phyloP scores from a whole-genome alignment of 2,113 vertebrate species.

The Telmatochromis brachygnathus region DNA sequence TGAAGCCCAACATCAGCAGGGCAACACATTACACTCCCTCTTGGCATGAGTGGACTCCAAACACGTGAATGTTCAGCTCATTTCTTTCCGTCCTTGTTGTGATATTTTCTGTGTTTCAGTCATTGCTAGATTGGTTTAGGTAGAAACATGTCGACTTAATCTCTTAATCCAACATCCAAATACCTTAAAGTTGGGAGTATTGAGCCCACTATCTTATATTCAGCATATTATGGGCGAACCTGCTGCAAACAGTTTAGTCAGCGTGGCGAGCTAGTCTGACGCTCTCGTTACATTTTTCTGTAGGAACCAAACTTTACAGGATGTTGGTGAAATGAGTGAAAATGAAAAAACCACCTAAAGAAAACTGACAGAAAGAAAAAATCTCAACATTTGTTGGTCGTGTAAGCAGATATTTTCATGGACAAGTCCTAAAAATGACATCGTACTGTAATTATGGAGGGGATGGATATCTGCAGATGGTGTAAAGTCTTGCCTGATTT shows the following conservation, averaged over 20 bases:
- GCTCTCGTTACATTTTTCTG: background rate
- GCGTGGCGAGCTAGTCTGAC: rapidly evolving
- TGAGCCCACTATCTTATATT: rapidly evolving
- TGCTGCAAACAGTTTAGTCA: background rate
- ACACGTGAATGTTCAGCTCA: background rate
- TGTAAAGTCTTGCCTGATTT: background rate
- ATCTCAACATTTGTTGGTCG: background rate
- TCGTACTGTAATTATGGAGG: background rate
- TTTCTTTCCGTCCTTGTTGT: rapidly evolving
- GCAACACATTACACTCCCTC: background rate
- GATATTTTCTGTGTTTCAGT: background rate
- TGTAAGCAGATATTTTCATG: background rate
- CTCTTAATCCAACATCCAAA: background rate
- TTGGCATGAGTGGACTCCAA: background rate
- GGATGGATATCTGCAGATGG: background rate
- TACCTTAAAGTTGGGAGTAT: background rate
- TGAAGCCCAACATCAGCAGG: background rate
- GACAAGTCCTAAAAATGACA: background rate
- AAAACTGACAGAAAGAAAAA: background rate
- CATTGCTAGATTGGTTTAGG: background rate
- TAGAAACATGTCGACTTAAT: background rate
- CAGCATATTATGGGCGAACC: background rate
- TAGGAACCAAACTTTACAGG: background rate
- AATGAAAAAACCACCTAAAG: background rate
- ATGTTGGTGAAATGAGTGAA: background rate